These are phyloP conservation scores for Artibeus jamaicensis DNA, from an alignment of 2,797 vertebrate species.

Conservation along the genomic window DNA sequence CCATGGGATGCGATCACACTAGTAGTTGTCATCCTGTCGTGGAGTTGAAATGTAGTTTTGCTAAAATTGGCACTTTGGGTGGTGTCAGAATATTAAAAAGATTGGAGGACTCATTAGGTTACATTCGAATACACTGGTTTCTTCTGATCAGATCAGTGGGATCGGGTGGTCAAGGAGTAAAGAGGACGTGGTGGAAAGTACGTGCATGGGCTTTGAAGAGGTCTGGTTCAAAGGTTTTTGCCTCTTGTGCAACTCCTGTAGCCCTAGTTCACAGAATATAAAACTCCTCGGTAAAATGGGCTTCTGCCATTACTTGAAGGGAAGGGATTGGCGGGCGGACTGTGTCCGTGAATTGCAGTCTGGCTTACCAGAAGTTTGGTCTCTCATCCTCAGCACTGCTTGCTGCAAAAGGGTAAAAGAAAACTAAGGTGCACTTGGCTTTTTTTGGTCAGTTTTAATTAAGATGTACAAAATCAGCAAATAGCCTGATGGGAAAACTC, in stretches of 20 bases:
- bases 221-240: background rate
- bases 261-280: background rate
- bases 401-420: background rate
- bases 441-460: conserved; percentile 6
- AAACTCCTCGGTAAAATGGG: background rate
- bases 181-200: background rate
- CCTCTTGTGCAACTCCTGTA: background rate
- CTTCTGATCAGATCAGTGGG: background rate
- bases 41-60: background rate
- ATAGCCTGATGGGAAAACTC: conserved; percentile 13
- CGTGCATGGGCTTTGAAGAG: background rate
- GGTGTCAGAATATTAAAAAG: conserved; percentile 2
- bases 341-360: background rate
- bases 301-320: background rate
- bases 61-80: background rate
- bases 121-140: background rate
- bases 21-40: background rate
- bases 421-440: background rate
- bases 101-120: conserved; percentile 17
- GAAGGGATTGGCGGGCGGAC: background rate
- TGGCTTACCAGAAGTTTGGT: background rate
- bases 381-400: background rate
- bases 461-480: conserved; percentile 24
- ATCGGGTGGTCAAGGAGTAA: background rate
- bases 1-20: background rate